A percentile compares a stretch with the other conserved stretches of the same genome.
These are phyloP conservation scores for Amazona vittata DNA, from an alignment of 2,113 vertebrate species.

Conservation along the genomic window DNA sequence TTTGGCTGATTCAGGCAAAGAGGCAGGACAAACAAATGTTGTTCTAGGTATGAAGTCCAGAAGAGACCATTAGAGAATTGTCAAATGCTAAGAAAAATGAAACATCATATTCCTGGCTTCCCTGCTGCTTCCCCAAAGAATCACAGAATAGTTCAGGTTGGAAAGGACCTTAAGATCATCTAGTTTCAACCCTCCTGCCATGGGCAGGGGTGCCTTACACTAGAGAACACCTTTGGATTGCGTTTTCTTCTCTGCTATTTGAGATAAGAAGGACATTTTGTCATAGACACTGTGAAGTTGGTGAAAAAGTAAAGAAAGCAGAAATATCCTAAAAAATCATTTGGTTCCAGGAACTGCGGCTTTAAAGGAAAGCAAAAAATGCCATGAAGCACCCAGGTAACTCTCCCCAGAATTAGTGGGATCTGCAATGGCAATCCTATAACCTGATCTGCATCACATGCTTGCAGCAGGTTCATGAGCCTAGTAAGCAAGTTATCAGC, in stretches of 20 bases:
- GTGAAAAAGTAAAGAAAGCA: neutral
- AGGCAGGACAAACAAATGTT: neutral
- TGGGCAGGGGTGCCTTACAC: neutral
- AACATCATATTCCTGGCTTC: accelerated
- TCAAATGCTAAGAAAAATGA: neutral
- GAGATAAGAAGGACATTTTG: neutral
- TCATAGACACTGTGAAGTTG: neutral
- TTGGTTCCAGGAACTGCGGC: neutral
- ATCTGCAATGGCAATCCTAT: neutral
- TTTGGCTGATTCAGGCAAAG: neutral
- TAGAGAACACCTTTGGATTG: neutral
- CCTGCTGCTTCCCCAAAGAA: neutral
- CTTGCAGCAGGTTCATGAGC: neutral
- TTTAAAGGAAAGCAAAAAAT: neutral
- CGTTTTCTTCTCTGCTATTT: neutral
- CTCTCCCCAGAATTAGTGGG: neutral
- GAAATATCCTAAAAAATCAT: neutral
- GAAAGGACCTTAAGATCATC: neutral
- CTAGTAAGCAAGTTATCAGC: neutral
- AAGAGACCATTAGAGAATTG: neutral
- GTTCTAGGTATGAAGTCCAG: neutral
- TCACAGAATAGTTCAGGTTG: neutral
- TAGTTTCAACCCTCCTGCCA: neutral
- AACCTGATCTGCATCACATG: neutral
- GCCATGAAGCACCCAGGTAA: accelerated